Evolutionary conservation across 2,797 vertebrate genomes (phyloP).

Genomic region (Phoxinus dragarum): DNA sequence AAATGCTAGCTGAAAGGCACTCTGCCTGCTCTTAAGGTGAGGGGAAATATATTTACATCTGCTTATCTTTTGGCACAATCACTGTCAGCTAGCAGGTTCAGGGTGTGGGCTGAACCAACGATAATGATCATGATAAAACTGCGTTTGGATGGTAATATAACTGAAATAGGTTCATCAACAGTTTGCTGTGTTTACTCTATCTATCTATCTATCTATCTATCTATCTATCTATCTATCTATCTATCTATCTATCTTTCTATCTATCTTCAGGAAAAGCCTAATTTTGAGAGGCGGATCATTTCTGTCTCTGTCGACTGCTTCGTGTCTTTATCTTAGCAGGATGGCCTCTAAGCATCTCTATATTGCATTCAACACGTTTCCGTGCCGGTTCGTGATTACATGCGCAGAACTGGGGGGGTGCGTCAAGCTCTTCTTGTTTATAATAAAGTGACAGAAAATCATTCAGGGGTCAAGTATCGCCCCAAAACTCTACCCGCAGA

Average conservation of each 20-base stretch:
- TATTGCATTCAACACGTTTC: slow-evolving; percentile 78
- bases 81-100: slow-evolving; percentile 71
- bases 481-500: slow-evolving; percentile 76
- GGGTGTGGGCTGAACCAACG: slow-evolving; percentile 72
- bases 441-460: slow-evolving; percentile 84
- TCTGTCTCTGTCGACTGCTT: neutral
- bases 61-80: slow-evolving; percentile 72
- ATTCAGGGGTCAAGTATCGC: slow-evolving; percentile 80
- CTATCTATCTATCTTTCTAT: neutral
- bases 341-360: slow-evolving; percentile 48
- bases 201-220: neutral
- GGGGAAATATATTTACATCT: slow-evolving; percentile 87
- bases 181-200: slow-evolving; percentile 31
- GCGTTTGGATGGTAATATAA: slow-evolving; percentile 1
- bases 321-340: slow-evolving; percentile 41
- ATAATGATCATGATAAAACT: slow-evolving; percentile 71
- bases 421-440: slow-evolving; percentile 80
- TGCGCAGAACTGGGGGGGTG: slow-evolving; percentile 65
- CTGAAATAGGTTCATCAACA: slow-evolving; percentile 59
- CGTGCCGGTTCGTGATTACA: slow-evolving; percentile 75
- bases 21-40: slow-evolving; percentile 82
- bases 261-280: neutral
- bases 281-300: neutral
- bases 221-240: neutral
- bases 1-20: slow-evolving; percentile 90